Conservation (phyloP, 2,888 invertebrate species). For the Orchesellides sinensis region DNA sequence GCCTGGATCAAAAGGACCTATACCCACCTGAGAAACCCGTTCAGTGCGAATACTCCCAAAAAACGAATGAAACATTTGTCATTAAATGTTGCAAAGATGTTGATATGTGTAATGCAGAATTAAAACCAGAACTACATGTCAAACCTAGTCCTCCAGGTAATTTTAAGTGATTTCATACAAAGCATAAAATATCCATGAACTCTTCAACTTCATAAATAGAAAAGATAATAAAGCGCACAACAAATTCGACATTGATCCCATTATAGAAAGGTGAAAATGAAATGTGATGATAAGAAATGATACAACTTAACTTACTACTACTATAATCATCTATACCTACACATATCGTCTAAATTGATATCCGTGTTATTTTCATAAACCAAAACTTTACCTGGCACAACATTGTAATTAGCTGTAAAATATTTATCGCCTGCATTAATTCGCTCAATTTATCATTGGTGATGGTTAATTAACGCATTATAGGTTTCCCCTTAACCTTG, state of each 20-base stretch:
- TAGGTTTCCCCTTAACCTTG: no score
- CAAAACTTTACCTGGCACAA: no score
- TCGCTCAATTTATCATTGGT: not conserved
- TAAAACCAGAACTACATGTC: conserved; percentile 83
- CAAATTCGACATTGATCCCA: no score
- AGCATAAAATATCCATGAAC: not conserved
- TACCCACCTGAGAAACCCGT: conserved; percentile 89
- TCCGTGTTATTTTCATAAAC: no score
- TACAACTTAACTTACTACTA: no score
- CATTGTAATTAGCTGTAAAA: conserved; percentile 16
- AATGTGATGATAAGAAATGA: conserved; percentile 49
- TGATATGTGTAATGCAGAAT: conserved; percentile 85
- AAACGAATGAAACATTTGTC: conserved; percentile 86
- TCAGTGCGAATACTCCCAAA: conserved; percentile 87
- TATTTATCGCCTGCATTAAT: not conserved
- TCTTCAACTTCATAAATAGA: conserved; percentile 13
- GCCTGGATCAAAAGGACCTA: conserved; percentile 85
- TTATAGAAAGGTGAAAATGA: conserved; percentile 6
- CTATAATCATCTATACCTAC: no score
- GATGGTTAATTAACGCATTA: conserved; percentile 6
- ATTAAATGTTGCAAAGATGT: conserved; percentile 89
- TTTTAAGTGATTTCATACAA: not conserved
- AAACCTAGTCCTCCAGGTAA: conserved; percentile 71
- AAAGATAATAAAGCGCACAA: not conserved
- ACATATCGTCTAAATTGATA: no score